Percentiles rank a stretch among this genome's conserved stretches.
These are phyloP conservation scores for Dorcus hopei DNA, from an alignment of 2,888 invertebrate species.

Conservation along the genomic window DNA sequence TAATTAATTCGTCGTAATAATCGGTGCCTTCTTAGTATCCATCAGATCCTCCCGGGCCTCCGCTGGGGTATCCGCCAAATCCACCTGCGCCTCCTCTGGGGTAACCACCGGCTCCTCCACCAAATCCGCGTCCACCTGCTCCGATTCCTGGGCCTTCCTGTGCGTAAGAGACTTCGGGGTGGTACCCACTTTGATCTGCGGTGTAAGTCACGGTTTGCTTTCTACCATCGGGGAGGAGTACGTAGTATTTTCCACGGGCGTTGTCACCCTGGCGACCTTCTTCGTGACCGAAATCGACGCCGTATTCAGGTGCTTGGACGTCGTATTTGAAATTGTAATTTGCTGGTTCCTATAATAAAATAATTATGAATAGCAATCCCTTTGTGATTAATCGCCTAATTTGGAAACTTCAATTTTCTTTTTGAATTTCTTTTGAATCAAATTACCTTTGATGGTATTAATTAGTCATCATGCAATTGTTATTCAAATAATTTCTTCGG, in stretches of 20 bases:
- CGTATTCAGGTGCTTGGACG: slow-evolving; percentile 61
- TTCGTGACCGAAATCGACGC: slow-evolving; percentile 67
- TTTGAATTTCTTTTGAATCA: too few relatives aligned
- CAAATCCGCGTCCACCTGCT: slow-evolving; percentile 21
- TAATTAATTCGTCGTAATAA: not conserved
- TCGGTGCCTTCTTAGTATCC: slow-evolving; percentile 10
- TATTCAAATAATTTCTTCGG: not conserved
- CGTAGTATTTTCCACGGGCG: slow-evolving; percentile 65
- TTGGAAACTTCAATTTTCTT: too few relatives aligned
- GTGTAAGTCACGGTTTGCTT: slow-evolving; percentile 65
- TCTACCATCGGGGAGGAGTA: slow-evolving; percentile 65
- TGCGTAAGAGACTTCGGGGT: slow-evolving; percentile 63
- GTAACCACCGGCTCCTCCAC: slow-evolving; percentile 22
- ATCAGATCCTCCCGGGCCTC: slow-evolving; percentile 20
- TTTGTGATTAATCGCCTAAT: too few relatives aligned
- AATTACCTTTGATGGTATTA: too few relatives aligned
- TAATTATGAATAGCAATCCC: too few relatives aligned
- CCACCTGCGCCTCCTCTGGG: slow-evolving; percentile 6
- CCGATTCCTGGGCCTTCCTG: slow-evolving; percentile 32
- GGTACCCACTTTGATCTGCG: slow-evolving; percentile 63
- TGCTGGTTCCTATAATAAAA: slow-evolving; percentile 32
- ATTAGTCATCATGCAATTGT: too few relatives aligned
- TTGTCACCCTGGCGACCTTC: slow-evolving; percentile 63
- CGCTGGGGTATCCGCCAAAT: slow-evolving; percentile 34
- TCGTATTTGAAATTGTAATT: slow-evolving; percentile 67